Conservation (phyloP, 2,888 invertebrate species). For the Argyresthia goedartella region DNA sequence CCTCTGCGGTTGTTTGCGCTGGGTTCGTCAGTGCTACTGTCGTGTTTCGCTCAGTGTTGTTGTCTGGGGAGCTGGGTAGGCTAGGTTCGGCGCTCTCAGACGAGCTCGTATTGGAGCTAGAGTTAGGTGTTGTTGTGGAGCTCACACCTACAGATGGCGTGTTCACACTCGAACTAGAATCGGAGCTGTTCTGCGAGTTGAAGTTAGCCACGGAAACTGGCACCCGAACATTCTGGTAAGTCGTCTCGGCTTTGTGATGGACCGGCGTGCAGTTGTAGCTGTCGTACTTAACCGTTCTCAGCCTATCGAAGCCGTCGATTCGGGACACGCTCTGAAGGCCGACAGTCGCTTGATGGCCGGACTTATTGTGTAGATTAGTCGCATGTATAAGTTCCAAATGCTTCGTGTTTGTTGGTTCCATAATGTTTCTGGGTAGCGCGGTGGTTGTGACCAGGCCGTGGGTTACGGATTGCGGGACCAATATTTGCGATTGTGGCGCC, state of each 20-base stretch:
- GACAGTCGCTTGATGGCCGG: slow-evolving; percentile 27
- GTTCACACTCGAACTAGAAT: slow-evolving; percentile 78
- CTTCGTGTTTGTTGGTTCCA: slow-evolving; percentile 42
- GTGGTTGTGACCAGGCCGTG: slow-evolving; percentile 27
- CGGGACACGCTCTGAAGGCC: slow-evolving; percentile 39
- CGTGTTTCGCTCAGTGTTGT: slow-evolving; percentile 35
- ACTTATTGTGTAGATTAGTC: slow-evolving; percentile 33
- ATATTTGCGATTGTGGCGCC: slow-evolving; percentile 1
- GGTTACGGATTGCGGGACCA: slow-evolving; percentile 23
- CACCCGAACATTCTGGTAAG: slow-evolving; percentile 44
- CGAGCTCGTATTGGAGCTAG: slow-evolving; percentile 78
- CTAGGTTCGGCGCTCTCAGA: slow-evolving; percentile 80
- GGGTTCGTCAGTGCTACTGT: slow-evolving; percentile 21
- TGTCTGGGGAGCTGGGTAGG: slow-evolving; percentile 76
- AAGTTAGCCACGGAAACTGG: slow-evolving; percentile 36
- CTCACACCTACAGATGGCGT: slow-evolving; percentile 70
- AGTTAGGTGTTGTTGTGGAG: slow-evolving; percentile 77
- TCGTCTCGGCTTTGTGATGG: slow-evolving; percentile 35
- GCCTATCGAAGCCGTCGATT: slow-evolving; percentile 41
- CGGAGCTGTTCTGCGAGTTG: slow-evolving; percentile 65
- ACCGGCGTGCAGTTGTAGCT: slow-evolving; percentile 36
- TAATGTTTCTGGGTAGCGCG: slow-evolving; percentile 34
- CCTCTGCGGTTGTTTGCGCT: slow-evolving; percentile 17
- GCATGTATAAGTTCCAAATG: slow-evolving; percentile 54
- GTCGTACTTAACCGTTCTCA: slow-evolving; percentile 37